phyloP scores from a whole-genome alignment of 2,113 vertebrate species.

The Hippotragus niger region DNA sequence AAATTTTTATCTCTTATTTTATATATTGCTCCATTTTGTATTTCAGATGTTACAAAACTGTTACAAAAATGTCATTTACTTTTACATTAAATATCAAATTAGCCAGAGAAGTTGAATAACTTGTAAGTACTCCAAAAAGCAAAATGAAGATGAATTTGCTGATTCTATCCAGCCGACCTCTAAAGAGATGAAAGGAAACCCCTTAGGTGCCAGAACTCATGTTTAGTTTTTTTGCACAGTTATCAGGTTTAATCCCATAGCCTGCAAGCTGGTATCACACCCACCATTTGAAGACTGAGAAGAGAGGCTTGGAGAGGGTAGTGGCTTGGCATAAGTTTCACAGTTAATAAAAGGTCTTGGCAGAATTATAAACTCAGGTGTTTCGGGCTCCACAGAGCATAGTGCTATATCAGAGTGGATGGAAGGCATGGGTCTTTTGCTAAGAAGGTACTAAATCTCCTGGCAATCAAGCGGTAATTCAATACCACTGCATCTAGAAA shows the following conservation, averaged over 20 bases:
- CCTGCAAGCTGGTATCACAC: not conserved
- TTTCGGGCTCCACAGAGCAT: not conserved
- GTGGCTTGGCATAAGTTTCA: not conserved
- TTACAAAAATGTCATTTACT: not conserved
- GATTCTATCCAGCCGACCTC: not conserved
- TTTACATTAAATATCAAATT: constrained; percentile 17
- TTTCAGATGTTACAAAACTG: not conserved
- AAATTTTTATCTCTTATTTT: not conserved
- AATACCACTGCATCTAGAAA: not conserved
- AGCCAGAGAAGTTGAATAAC: not conserved
- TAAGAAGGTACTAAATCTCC: not conserved
- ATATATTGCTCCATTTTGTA: not conserved
- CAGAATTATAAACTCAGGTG: not conserved
- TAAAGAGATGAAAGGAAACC: not conserved
- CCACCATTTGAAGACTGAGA: not conserved
- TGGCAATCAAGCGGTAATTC: not conserved
- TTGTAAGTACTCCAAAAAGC: not conserved
- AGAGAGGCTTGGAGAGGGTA: not conserved
- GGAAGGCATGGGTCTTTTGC: not conserved
- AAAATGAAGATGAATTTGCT: not conserved
- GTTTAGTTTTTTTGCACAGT: not conserved
- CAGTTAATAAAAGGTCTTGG: not conserved
- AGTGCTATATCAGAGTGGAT: not conserved
- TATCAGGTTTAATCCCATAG: not conserved
- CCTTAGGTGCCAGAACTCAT: not conserved